A percentile compares a stretch with the other conserved stretches of the same genome.
These are phyloP conservation scores for Cenopis cana DNA, from an alignment of 2,888 invertebrate species.

Conservation along the genomic window DNA sequence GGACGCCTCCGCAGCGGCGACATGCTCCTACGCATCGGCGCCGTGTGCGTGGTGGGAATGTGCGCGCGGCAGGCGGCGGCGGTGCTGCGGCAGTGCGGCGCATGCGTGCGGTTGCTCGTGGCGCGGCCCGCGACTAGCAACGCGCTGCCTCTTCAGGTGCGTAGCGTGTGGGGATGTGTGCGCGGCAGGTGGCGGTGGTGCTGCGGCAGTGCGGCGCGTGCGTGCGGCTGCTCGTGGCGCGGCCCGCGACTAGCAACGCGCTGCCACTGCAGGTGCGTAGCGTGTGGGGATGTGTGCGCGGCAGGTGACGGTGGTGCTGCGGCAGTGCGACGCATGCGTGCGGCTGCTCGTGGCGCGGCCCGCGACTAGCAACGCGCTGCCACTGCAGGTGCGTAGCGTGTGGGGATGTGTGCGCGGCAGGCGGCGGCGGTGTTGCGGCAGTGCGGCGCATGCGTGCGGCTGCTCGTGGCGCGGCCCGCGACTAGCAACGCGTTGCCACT, in stretches of 20 bases:
- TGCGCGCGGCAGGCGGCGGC: constrained; percentile 96
- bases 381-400: too few species aligned
- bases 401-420: constrained; percentile 95
- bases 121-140: constrained; percentile 91
- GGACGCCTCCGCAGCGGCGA: constrained; percentile 96
- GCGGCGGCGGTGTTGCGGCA: constrained; percentile 95
- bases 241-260: constrained; percentile 74
- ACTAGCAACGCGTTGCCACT: constrained; percentile 60
- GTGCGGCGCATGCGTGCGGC: constrained; percentile 94
- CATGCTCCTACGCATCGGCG: constrained; percentile 96
- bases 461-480: constrained; percentile 94
- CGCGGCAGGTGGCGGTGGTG: constrained; percentile 95
- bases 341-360: constrained; percentile 94
- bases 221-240: constrained; percentile 94
- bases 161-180: constrained; percentile 86
- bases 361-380: neutral
- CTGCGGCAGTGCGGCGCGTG: constrained; percentile 95
- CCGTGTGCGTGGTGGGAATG: constrained; percentile 95
- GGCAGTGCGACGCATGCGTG: constrained; percentile 88
- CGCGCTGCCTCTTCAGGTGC: constrained; percentile 68
- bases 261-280: neutral
- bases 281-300: constrained; percentile 90
- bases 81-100: constrained; percentile 95
- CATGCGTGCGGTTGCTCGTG: constrained; percentile 94
- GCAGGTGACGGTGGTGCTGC: constrained; percentile 74